Conservation (phyloP, 2,888 invertebrate species). For the Antitype chi region DNA sequence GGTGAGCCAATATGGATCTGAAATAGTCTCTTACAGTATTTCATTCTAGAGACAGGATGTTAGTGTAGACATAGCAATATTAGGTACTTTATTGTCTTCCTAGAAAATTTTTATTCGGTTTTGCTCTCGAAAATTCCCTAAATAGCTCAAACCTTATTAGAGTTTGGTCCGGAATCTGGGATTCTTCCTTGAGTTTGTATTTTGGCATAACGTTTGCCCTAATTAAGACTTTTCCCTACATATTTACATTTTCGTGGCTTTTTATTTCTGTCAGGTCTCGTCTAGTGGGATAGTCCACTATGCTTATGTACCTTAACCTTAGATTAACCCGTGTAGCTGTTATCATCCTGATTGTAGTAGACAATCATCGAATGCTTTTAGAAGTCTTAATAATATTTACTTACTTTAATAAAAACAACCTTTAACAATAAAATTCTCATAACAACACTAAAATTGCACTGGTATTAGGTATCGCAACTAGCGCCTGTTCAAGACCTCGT, state of each 20-base stretch:
- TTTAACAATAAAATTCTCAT: background rate
- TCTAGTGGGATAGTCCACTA: no score
- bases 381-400: background rate
- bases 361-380: background rate
- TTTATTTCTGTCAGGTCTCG: no score
- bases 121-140: background rate
- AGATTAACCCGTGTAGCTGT: no score
- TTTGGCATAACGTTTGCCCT: background rate
- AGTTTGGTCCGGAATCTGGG: background rate
- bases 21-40: background rate
- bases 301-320: no score
- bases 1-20: no score
- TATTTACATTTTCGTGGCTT: no score
- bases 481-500: conserved; percentile 22
- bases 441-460: conserved; percentile 2
- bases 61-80: background rate
- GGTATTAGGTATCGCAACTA: conserved; percentile 23
- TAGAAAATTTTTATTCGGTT: background rate
- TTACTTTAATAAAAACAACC: conserved; percentile 4
- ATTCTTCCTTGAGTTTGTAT: background rate
- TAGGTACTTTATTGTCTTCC: background rate
- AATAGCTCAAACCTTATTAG: background rate
- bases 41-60: background rate
- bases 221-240: background rate
- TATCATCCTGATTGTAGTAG: no score